Evolutionary conservation across 1,140 invertebrate genomes (phyloP), one percentile per base, ranked within the genome.

Genomic region (Diachasmimorpha longicaudata): DNA sequence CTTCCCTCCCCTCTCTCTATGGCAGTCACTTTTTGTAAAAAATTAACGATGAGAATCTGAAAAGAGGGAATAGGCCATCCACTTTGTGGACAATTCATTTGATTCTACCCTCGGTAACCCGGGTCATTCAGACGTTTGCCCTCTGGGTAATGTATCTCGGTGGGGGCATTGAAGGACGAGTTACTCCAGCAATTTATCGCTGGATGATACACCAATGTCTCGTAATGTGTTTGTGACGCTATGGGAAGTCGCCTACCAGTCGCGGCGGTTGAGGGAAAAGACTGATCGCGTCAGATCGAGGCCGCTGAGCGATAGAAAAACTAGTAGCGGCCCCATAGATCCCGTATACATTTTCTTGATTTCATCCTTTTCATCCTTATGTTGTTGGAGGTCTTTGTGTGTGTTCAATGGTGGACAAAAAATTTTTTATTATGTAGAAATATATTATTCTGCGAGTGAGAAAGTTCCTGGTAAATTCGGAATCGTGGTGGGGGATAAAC

Each of bases 261-360:
- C 44, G 39, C 52, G 10, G 55, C 44, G 16, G 69, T 16, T 31
- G 44, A 72, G 19, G 19, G 58, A 73, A 74, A 58, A 70, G 44
- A 78, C 55, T 63, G 79, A 83, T 81, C 78, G 80, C 82, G 82
- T 82, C 77, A 83, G 81, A 84, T 46, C 42, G 75, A 78, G 78
- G 58, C 70, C 69, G 74, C 37, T 16, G 5, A 23, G 31, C 5
- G 5, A 9, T 52, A 77, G 77, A 85, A 85, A 85, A 85, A 85
- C 83, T 83, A 78, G 83, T 85, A 82, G 82, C 83, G 82, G 81
- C 74, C 68, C 79, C 79, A 84, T 80, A 83, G 83, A 85, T 83
- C 81, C 79, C 58, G 74, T 71, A 78, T 72, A 76, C 48, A 74
- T 76, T 72, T 55, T 72, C 25, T 21, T 44, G 3, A 2, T 68